Base-by-base conservation (phyloP, 1,140 invertebrate genomes). In the Aphelenchoides besseyi region DNA sequence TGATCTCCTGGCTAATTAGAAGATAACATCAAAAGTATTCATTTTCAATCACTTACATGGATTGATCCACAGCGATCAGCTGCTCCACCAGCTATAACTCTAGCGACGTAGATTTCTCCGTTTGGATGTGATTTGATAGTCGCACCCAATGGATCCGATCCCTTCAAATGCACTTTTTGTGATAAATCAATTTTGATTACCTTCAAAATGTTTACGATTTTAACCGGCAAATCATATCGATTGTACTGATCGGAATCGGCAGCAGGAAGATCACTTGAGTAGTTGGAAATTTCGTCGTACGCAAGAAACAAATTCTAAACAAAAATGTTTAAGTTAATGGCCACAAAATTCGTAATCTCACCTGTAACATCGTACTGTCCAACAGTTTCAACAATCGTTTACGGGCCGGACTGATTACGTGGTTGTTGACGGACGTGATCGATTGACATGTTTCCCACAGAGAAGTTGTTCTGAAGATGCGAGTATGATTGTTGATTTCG, bases 1-100 rank as follows among this genome's bases (percentile, higher is more conserved):
- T 68, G 69, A 68, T 70, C 69, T 64, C 69, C 69, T 16, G 54
- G 68, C 69, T 70, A 37, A 5, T 66, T 35, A 30, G 36, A 70
- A 33, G 9, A 26, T 32, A 23, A 36, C 30, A 2, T 8, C 52
- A 33, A 23, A 35, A 62, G 33, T 2, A 70, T 12, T 12, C 16
- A 37, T 69, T 53, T 2, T 23, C 26, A 26, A 23, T 55, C 2
- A 36, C 29, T 26, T 35, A 70, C 69, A n/a, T 33, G 53, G 8
- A 70, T 70, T 30, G 54, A 70, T 16, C 61, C 69, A 67, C 68
- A 67, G 16, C 53, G 54, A 29, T 69, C 69, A 16, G 69, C 69
- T 18, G 69, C 69, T n/a, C 69, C 69, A 30, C 70, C 70, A 2
- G 64, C 70, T 29, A 71, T 69, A 12, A 71, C 26, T 29, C 70